Evolutionary conservation across 2,888 invertebrate species (phyloP).

Genomic region (Eustalomyia histrio): DNA sequence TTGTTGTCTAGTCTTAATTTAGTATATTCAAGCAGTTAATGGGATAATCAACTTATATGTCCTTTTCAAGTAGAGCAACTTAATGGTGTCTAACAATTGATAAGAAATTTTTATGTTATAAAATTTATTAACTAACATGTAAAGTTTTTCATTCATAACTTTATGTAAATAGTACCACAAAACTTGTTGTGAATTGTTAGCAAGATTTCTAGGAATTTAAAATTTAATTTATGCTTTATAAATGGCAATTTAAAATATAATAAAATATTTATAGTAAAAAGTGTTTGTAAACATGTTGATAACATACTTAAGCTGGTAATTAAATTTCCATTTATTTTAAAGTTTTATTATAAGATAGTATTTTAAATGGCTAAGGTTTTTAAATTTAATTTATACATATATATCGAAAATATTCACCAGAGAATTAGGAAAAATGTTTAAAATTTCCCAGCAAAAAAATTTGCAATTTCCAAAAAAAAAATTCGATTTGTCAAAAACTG

Average conservation of each 20-base stretch:
- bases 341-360: not conserved
- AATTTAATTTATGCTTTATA: conserved; percentile 38
- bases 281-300: not conserved
- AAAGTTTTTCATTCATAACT: not conserved
- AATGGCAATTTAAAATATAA: conserved; percentile 16
- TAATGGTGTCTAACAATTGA: not conserved
- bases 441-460: too few relatives aligned
- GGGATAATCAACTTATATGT: not conserved
- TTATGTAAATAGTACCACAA: not conserved
- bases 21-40: not conserved
- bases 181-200: not conserved
- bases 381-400: too few relatives aligned
- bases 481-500: too few relatives aligned
- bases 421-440: too few relatives aligned
- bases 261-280: not conserved
- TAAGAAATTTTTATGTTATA: not conserved
- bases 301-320: not conserved
- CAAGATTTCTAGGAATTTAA: not conserved
- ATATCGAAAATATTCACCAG: too few relatives aligned
- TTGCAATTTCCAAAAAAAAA: too few relatives aligned
- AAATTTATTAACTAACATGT: not conserved
- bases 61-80: not conserved
- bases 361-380: not conserved
- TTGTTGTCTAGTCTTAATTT: too few relatives aligned
- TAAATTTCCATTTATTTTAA: not conserved